Conservation (phyloP, 2,113 vertebrate genomes). For the Cepphus grylle region DNA sequence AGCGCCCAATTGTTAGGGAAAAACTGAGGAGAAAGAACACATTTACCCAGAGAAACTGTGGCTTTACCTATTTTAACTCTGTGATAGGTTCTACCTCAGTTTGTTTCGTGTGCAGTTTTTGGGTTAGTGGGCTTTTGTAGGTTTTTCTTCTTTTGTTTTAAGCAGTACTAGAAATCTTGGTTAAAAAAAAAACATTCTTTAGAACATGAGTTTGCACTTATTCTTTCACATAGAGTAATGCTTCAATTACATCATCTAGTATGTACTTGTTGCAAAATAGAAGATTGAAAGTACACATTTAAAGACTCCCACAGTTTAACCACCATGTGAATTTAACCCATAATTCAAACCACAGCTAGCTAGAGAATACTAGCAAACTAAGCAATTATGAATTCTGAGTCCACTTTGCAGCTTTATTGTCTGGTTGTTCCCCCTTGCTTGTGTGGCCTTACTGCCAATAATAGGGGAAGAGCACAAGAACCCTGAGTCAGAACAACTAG, state of each 20-base stretch:
- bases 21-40: neutral
- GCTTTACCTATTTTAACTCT: neutral
- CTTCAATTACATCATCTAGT: neutral
- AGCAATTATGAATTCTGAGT: neutral
- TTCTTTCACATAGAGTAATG: neutral
- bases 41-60: neutral
- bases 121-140: fast-evolving
- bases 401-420: neutral
- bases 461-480: neutral
- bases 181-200: neutral
- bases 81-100: neutral
- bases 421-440: neutral
- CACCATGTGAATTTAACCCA: neutral
- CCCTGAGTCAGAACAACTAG: neutral
- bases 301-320: neutral
- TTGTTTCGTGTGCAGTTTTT: neutral
- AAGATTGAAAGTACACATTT: neutral
- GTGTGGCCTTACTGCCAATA: neutral
- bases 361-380: neutral
- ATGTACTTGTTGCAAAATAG: neutral
- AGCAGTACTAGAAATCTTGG: neutral
- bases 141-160: neutral
- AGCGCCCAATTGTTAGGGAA: neutral
- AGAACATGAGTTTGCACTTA: neutral
- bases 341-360: neutral